Evolutionary conservation across 2,113 vertebrate genomes (phyloP), one percentile per base, ranked within the genome.

Genomic region (Peucedramus taeniatus): DNA sequence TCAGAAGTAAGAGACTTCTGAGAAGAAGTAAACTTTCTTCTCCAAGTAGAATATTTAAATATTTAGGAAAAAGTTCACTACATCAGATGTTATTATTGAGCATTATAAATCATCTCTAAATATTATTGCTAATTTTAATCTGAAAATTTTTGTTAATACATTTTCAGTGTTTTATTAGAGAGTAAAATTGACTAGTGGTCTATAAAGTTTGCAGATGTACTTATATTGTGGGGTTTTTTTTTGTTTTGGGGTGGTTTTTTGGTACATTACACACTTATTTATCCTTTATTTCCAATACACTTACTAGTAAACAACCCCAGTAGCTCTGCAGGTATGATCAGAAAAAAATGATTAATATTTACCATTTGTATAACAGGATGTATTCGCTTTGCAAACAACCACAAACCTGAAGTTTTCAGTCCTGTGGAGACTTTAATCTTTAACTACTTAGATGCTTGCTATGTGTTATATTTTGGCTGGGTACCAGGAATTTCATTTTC

Each of bases 201-300:
- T 40, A 26, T 33, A 33, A 59, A 56, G 2, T 53, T 50, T 77
- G 12, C 1, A 6, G 63, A 64, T 44, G 7, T 44, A 81, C 5
- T 40, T 78, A n/a, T 5, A 3, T 17, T 61, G 3, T 37, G 26
- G 11, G 1, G 0, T 5, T 5, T 18, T 28, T 18, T 28, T 26
- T 51, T 33, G 6, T 10, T 18, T 37, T 24, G 13, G 9, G 11
- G 7, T 15, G 30, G 4, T 15, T 49, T 22, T 66, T 66, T 66
- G 51, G 3, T 14, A 37, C 19, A 10, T 63, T 71, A 28, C 4
- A 37, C 5, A 13, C 4, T 2, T 14, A 9, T 78, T 96, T 47
- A 51, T 59, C 33, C 15, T 26, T 40, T 59, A 57, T 65, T 39
- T 45, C 57, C 5, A 9, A 13, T n/a, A 72, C 12, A 28, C 17